Evolutionary conservation across 2,797 vertebrate species (phyloP).

Genomic region (Lacerta viridis): DNA sequence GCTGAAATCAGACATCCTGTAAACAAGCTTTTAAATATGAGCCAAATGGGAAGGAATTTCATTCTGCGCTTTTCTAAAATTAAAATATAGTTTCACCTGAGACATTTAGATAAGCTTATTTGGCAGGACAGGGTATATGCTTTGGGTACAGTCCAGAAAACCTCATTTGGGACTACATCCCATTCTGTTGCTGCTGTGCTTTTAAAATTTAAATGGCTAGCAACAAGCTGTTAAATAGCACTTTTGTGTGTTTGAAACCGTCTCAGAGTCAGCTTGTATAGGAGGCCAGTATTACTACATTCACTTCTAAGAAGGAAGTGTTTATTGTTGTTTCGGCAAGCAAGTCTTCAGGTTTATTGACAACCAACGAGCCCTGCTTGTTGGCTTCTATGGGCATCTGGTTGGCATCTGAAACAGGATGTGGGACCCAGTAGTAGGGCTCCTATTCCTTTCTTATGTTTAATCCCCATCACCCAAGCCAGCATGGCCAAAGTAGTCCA

Average conservation of each 20-base stretch:
- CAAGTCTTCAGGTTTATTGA: too few relatives aligned
- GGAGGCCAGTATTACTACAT: neutral
- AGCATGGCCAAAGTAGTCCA: too few relatives aligned
- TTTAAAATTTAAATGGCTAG: slow-evolving; percentile 4
- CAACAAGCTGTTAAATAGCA: neutral
- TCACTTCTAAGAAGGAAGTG: neutral
- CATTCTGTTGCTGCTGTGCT: neutral
- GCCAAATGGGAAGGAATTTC: slow-evolving; percentile 27
- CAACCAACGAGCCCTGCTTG: too few relatives aligned
- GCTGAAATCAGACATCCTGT: slow-evolving; percentile 5
- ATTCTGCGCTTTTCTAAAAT: slow-evolving; percentile 15
- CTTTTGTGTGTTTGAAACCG: neutral
- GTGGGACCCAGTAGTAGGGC: too few relatives aligned
- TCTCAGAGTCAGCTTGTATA: neutral
- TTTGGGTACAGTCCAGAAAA: neutral
- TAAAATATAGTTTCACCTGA: rapidly evolving
- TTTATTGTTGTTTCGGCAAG: too few relatives aligned
- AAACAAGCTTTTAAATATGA: slow-evolving; percentile 49
- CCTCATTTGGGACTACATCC: neutral
- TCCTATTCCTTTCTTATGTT: too few relatives aligned
- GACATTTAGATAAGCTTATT: neutral
- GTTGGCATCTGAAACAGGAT: too few relatives aligned
- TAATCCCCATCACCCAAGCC: too few relatives aligned
- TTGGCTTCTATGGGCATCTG: too few relatives aligned
- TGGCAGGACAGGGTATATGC: neutral